phyloP scores from a whole-genome alignment of 2,113 vertebrate species.

The Mesembrinibis cayennensis region DNA sequence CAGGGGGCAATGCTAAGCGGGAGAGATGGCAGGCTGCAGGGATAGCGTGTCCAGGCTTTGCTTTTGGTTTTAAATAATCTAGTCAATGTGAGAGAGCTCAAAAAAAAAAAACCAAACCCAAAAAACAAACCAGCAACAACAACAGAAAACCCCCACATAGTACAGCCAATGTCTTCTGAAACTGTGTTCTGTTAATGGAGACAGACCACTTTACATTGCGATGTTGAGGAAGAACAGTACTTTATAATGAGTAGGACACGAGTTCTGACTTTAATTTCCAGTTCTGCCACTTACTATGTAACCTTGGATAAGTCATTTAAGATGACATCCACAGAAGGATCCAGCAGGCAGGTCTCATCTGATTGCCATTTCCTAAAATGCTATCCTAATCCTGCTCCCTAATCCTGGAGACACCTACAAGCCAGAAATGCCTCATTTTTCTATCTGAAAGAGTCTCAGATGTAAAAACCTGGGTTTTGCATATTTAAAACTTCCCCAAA shows the following conservation, averaged over 20 bases:
- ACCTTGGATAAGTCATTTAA: not conserved
- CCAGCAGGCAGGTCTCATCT: not conserved
- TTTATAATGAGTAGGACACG: not conserved
- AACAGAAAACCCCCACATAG: too few relatives aligned
- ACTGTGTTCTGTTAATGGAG: not conserved
- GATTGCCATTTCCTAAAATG: not conserved
- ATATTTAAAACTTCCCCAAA: not conserved
- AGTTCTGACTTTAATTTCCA: not conserved
- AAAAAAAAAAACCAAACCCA: not conserved
- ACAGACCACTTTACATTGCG: not conserved
- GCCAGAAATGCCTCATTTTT: not conserved
- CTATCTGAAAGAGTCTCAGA: not conserved
- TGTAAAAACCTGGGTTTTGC: not conserved
- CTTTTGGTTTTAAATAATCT: constrained; percentile 37
- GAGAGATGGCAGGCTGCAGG: not conserved
- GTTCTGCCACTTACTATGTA: not conserved
- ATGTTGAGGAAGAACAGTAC: not conserved
- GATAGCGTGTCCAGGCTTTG: not conserved
- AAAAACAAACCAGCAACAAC: not conserved
- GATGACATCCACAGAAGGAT: not conserved
- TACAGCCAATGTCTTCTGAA: not conserved
- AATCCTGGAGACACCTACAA: not conserved
- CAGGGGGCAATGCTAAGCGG: not conserved
- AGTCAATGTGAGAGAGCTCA: not conserved
- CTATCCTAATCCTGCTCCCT: not conserved